Base-by-base conservation (phyloP, 1,140 invertebrate species). In the Nasonia giraulti region DNA sequence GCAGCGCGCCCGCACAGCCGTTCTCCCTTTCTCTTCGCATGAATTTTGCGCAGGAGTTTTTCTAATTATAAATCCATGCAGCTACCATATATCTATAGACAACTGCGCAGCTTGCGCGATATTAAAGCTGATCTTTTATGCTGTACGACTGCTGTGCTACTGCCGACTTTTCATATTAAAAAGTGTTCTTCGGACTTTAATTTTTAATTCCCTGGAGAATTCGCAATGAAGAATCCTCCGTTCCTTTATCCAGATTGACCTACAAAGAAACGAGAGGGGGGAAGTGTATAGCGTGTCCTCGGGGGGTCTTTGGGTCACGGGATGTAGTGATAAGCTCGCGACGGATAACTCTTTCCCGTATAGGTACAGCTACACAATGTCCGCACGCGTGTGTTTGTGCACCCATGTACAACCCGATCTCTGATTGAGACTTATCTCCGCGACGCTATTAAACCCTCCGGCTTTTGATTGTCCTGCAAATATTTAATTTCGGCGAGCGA, bases 201-300 rank as follows among this genome's bases (percentile, higher is more conserved):
- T 62, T 62, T 50, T 62, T 62, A 62, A 62, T 62, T 62, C 55
- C 20, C 55, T n/a, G 20, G 17, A 62, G 55, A 62, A 62, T 62
- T n/a, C 1, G 55, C 55, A 62, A 62, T 62, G n/a, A 62, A 62
- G 20, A 62, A n/a, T 20, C 55, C 55, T 20, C 55, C 55, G 6
- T 62, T 62, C 55, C 55, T 20, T 62, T 62, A 62, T 62, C 55
- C 55, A 62, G 55, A 62, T 62, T 62, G 55, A 62, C 55, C 55
- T 62, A 62, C 55, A 62, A 62, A 62, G 55, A n/a, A 71, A 17
- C 23, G 69, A 62, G 69, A 23, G 33, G 10, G n/a, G n/a, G n/a
- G 55, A 62, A n/a, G 27, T 27, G 27, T 17, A 14, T 50, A 14
- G 14, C 14, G 12, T 50, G 47, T 50, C 47, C 47, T 50, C 47